Evolutionary conservation across 2,113 vertebrate species (phyloP).

Genomic region (Heloderma charlesbogerti): DNA sequence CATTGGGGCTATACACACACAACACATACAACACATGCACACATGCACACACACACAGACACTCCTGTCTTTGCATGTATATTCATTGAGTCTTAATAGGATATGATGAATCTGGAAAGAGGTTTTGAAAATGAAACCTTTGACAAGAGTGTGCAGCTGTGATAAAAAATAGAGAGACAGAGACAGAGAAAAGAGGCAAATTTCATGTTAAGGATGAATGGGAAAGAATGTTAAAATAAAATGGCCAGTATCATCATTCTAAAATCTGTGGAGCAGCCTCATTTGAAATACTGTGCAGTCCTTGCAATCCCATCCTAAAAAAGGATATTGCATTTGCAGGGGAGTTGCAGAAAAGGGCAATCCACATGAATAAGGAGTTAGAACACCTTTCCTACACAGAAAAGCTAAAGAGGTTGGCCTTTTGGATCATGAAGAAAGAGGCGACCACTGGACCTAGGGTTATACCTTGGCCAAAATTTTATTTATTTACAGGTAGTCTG

Average conservation of each 20-base stretch:
- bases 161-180: neutral
- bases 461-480: neutral
- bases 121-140: neutral
- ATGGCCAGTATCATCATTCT: neutral
- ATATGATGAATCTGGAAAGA: neutral
- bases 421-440: neutral
- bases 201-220: neutral
- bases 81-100: neutral
- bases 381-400: neutral
- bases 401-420: neutral
- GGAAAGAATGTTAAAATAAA: neutral
- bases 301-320: neutral
- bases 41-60: neutral
- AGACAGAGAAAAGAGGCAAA: neutral
- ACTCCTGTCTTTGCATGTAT: neutral
- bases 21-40: too few species aligned
- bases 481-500: neutral
- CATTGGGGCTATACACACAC: neutral
- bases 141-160: neutral
- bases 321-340: neutral
- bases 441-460: neutral
- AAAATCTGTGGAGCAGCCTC: neutral
- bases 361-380: neutral
- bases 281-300: neutral
- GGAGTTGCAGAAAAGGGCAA: neutral